A percentile compares a stretch with the other conserved stretches of the same genome.
These are phyloP conservation scores for Rhinogobio ventralis DNA, from an alignment of 2,797 vertebrate genomes.

Conservation along the genomic window DNA sequence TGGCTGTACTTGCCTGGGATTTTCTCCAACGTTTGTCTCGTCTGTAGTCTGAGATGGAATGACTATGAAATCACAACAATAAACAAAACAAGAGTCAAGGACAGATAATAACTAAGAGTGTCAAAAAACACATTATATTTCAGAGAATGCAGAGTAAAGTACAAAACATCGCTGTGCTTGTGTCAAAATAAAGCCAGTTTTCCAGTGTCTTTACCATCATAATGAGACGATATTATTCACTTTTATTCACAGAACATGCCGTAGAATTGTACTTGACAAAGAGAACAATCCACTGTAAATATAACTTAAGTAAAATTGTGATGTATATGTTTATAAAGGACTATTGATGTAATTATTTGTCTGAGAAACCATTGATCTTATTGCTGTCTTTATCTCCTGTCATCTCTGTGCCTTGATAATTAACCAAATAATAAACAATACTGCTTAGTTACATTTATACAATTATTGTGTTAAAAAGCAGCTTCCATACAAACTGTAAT, in stretches of 20 bases:
- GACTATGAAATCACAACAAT: neutral
- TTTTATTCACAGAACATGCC: neutral
- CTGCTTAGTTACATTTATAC: too few species aligned
- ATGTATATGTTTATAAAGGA: neutral
- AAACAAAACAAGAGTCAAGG: neutral
- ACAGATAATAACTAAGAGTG: neutral
- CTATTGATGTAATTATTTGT: neutral
- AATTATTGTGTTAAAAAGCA: too few species aligned
- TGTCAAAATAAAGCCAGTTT: too few species aligned
- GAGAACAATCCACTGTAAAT: neutral
- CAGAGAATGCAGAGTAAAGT: neutral
- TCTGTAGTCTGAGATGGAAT: neutral
- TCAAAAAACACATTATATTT: neutral
- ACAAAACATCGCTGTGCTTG: too few species aligned
- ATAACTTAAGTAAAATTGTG: neutral
- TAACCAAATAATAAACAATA: too few species aligned
- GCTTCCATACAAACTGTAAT: too few species aligned
- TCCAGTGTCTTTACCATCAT: too few species aligned
- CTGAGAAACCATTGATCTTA: too few species aligned
- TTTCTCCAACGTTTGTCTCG: rapidly evolving
- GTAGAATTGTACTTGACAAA: neutral
- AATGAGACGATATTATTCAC: neutral
- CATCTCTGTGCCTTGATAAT: too few species aligned
- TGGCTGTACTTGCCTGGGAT: too few species aligned
- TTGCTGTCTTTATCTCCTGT: too few species aligned